Base-by-base conservation (phyloP, 30 jellyfish, hydroid and myxozoan species). In the Aurelia coerulea region DNA sequence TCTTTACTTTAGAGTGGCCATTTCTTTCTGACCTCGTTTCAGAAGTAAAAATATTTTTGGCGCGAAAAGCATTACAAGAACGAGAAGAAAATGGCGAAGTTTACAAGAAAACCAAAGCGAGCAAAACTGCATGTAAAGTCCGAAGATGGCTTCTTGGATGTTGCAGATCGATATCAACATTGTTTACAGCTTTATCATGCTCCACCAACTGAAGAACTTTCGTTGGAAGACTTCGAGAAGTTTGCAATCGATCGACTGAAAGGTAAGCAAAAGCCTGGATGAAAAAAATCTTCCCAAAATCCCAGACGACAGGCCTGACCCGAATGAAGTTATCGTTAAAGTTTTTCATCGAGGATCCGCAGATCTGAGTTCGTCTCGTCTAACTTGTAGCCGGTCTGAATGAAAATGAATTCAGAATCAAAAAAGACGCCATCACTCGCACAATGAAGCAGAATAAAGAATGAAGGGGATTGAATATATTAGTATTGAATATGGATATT, bases 151-250 rank as follows among this genome's bases (percentile, higher is more conserved):
- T 18, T 83, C 33, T 52, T 72, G 15, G 85, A 87, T 64, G 77
- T 87, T 16, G 89, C 89, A 23, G 69, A 70, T 23, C 35, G 88
- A 39, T 88, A 88, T 53, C 84, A 33, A 4, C 91, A 88, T 41
- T 37, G 96, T n/a, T 14, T 94, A 14, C 89, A 83, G 68, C 81
- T 89, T 49, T 89, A 94, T 79, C 69, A 77, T 50, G 68, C 54
- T 2, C 97, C 99, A 19, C 99, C 99, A 16, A 82, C 87, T 51
- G 99, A 85, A 80, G 99, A 94, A 68, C 95, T 94, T 13, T 68
- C 97, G 6, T 83, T 94, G 35, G 97, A 89, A 63, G 99, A 94
- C 62, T 94, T 94, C 54, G 99, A 84, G 63, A 87, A 64, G 72
- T 94, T 89, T 88, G 99, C 99, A 5, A 74, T 90, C 16, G 97